Conservation (phyloP, 2,888 invertebrate species). For the Zygaena filipendulae region DNA sequence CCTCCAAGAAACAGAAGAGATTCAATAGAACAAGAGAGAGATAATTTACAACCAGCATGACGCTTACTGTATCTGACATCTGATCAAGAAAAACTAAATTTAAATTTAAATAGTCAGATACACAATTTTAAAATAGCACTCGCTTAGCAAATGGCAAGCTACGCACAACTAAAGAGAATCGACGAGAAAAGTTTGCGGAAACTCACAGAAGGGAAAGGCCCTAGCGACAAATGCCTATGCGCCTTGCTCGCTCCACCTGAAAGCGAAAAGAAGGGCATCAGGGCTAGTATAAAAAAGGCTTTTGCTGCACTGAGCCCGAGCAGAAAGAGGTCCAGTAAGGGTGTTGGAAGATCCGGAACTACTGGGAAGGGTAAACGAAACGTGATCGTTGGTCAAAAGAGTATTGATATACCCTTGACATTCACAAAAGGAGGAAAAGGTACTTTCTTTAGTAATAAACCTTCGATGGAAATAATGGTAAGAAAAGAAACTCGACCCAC, state of each 20-base stretch:
- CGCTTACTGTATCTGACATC: too few relatives aligned
- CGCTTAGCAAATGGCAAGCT: conserved; percentile 20
- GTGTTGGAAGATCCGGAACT: background rate
- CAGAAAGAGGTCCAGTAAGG: background rate
- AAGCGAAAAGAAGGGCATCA: conserved; percentile 19
- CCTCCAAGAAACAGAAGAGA: too few relatives aligned
- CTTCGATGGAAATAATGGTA: too few relatives aligned
- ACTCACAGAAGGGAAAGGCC: conserved; percentile 28
- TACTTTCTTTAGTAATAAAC: conserved; percentile 9
- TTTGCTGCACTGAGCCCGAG: conserved; percentile 24
- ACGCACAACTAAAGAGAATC: conserved; percentile 25
- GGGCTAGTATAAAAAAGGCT: conserved; percentile 29
- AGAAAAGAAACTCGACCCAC: too few relatives aligned
- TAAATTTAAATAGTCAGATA: too few relatives aligned
- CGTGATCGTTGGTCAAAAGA: conserved; percentile 10
- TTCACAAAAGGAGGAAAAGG: conserved; percentile 22
- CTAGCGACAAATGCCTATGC: conserved; percentile 33
- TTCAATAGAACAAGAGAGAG: too few relatives aligned
- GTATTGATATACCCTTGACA: conserved; percentile 21
- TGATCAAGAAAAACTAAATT: conserved; percentile 1
- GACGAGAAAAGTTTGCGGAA: conserved; percentile 28
- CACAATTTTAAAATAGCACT: too few relatives aligned
- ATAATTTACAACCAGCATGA: too few relatives aligned
- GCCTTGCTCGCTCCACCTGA: conserved; percentile 24
- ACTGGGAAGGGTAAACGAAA: conserved; percentile 14